Evolutionary conservation across 2,888 invertebrate species (phyloP).

Genomic region (Callosobruchus maculatus): DNA sequence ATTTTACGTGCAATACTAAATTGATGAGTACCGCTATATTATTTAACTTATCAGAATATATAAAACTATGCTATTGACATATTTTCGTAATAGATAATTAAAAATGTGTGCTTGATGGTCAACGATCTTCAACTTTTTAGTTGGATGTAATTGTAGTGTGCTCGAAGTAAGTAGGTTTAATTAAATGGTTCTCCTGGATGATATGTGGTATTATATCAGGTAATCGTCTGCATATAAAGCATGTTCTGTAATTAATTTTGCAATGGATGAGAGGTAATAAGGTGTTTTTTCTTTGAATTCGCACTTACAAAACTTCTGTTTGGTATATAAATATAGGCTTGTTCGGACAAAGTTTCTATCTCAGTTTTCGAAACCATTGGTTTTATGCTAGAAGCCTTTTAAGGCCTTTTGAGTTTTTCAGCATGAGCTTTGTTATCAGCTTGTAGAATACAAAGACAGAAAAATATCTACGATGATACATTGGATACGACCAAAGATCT

Average conservation of each 20-base stretch:
- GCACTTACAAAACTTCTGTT: background rate
- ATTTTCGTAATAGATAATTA: background rate
- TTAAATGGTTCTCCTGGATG: background rate
- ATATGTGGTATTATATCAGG: background rate
- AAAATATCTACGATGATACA: too few species aligned
- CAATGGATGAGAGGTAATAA: background rate
- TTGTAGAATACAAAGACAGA: too few species aligned
- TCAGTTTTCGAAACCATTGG: too few species aligned
- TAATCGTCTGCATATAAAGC: background rate
- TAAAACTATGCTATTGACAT: background rate
- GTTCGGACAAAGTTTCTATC: too few species aligned
- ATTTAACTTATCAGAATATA: background rate
- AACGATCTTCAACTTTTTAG: background rate
- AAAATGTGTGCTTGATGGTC: background rate
- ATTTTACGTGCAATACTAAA: background rate
- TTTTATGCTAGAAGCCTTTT: too few species aligned
- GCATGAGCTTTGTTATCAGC: too few species aligned
- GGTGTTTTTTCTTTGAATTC: background rate
- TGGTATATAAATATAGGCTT: too few species aligned
- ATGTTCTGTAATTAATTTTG: background rate
- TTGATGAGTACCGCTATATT: background rate
- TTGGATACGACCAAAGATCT: too few species aligned
- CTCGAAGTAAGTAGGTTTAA: background rate
- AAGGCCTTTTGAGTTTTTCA: too few species aligned
- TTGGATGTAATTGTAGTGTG: background rate